Evolutionary conservation across 1,140 invertebrate genomes (phyloP), one percentile per base, ranked within the genome.

Genomic region (Panulirus ornatus): DNA sequence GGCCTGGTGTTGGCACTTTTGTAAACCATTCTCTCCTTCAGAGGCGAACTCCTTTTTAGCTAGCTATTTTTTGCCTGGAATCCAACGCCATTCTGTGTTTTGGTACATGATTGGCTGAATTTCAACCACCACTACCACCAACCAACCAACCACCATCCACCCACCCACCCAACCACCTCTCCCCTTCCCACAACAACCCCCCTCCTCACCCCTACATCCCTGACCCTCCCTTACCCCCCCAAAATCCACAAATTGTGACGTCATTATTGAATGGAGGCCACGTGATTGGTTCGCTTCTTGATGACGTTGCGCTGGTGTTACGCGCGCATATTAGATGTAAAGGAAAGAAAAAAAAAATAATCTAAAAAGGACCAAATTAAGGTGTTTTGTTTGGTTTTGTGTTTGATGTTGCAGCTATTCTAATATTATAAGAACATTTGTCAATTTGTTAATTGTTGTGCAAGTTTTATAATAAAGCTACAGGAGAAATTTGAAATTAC

Each of bases 401-500:
- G 88, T 90, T 90, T 85, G 82, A 90, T 90, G 88, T 90, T 90
- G 88, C 88, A 90, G 75, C 88, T 84, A 63, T 83, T 84, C 82
- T 90, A 90, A 84, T 90, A 84, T 85, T 90, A 78, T 84, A 90
- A 85, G 73, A 90, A 84, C 71, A 90, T 84, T 90, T 90, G 88
- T 90, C 88, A 76, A 90, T 90, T 90, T 90, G 88, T 90, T 90
- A 90, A 85, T 84, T 90, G 88, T 90, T 90, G 88, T 90, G 88
- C 81, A 76, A 84, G 82, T 90, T 90, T 90, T 90, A 85, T 90
- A 90, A 90, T 90, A 90, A 90, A 90, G 47, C 82, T 90, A 90
- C 82, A 86, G 78, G 82, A 85, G 88, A 78, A 90, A 6, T 44
- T 51, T 34, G 30, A 27, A n/a, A n/a, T n/a, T n/a, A n/a, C n/a